Evolutionary conservation across 2,113 vertebrate species (phyloP).

Genomic region (Seriola dumerili): DNA sequence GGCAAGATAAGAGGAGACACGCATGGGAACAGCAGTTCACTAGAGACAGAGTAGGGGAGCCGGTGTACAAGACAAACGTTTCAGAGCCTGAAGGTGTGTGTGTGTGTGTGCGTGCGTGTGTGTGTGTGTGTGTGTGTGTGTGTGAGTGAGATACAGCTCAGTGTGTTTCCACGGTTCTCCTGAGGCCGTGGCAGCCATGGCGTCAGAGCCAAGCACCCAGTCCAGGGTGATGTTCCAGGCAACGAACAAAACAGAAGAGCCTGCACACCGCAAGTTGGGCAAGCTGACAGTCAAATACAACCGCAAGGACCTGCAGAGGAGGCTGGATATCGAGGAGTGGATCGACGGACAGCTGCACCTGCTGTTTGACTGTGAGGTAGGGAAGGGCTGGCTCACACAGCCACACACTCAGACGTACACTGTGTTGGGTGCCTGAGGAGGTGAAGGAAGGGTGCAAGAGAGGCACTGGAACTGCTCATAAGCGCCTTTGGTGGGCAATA

Average conservation of each 20-base stretch:
- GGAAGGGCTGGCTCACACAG: slow-evolving; percentile 42
- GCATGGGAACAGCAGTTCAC: slow-evolving; percentile 55
- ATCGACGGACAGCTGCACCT: slow-evolving; percentile 92
- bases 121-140: not conserved
- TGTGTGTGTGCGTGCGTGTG: slow-evolving; percentile 42
- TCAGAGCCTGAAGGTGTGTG: slow-evolving; percentile 22
- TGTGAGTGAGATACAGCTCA: slow-evolving; percentile 43
- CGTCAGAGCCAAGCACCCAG: slow-evolving; percentile 86
- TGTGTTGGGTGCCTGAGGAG: slow-evolving; percentile 20
- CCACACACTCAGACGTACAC: slow-evolving; percentile 12
- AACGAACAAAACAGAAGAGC: slow-evolving; percentile 84
- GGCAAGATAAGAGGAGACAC: slow-evolving; percentile 65
- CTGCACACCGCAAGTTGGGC: slow-evolving; percentile 88
- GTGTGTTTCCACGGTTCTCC: slow-evolving; percentile 76
- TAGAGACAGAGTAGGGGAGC: slow-evolving; percentile 41
- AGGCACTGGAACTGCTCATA: slow-evolving; percentile 10
- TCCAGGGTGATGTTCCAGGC: slow-evolving; percentile 91
- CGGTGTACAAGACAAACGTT: slow-evolving; percentile 21
- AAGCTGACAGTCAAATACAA: slow-evolving; percentile 97
- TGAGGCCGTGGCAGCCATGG: slow-evolving; percentile 86
- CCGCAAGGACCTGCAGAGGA: slow-evolving; percentile 93
- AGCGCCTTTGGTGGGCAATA: slow-evolving; percentile 23
- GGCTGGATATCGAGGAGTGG: slow-evolving; percentile 97
- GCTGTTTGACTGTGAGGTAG: slow-evolving; percentile 93
- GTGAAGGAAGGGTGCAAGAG: slow-evolving; percentile 22